These are phyloP conservation scores for Chaenogobius annularis DNA, from an alignment of 2,113 vertebrate genomes.

Conservation along the genomic window DNA sequence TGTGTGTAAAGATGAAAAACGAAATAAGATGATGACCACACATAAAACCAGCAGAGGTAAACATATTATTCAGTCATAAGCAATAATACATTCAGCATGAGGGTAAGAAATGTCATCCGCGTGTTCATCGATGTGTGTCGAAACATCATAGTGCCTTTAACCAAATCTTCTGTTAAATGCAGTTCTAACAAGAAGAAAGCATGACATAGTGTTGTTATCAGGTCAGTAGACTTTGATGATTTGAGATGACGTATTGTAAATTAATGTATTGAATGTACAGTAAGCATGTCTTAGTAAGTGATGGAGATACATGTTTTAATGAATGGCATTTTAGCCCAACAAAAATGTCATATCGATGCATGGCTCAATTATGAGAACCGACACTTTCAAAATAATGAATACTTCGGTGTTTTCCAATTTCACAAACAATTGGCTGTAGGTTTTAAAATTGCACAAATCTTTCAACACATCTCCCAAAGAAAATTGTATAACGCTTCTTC, in stretches of 20 bases:
- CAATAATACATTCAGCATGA: slow-evolving; percentile 65
- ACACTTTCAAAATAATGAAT: neutral
- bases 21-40: neutral
- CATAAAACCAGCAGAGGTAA: slow-evolving; percentile 29
- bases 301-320: slow-evolving; percentile 14
- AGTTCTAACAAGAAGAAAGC: neutral
- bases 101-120: slow-evolving; percentile 24
- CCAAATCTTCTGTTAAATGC: slow-evolving; percentile 18
- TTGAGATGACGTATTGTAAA: slow-evolving; percentile 39
- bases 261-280: slow-evolving; percentile 59
- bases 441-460: neutral
- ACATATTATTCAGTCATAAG: slow-evolving; percentile 37
- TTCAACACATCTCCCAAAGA: neutral
- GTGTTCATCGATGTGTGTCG: slow-evolving; percentile 39
- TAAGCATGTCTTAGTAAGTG: slow-evolving; percentile 43
- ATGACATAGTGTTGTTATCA: neutral
- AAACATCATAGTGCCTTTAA: slow-evolving; percentile 70
- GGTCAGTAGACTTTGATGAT: neutral
- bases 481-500: neutral
- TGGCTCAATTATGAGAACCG: neutral
- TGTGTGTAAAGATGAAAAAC: neutral
- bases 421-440: neutral
- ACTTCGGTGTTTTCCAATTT: neutral
- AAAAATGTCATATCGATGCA: neutral
- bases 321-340: neutral